phyloP scores from a whole-genome alignment of 2,797 vertebrate genomes.

The Tokudaia tokunoshimensis region DNA sequence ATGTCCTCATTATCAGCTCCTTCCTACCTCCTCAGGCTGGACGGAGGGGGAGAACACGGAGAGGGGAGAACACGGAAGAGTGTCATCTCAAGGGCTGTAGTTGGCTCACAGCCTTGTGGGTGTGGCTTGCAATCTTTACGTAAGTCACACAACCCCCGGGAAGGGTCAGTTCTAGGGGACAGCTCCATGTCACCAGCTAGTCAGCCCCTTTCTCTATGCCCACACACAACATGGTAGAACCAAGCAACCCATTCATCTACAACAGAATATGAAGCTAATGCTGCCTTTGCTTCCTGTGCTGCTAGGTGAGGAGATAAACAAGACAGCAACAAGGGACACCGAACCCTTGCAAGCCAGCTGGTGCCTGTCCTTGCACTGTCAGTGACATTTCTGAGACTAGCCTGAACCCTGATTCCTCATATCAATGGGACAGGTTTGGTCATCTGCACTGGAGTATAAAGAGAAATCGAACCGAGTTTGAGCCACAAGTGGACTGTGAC shows the following conservation, averaged over 20 bases:
- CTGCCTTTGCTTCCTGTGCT: slow-evolving; percentile 53
- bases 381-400: not conserved
- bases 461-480: slow-evolving; percentile 63
- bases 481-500: slow-evolving; percentile 57
- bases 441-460: slow-evolving; percentile 36
- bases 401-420: not conserved
- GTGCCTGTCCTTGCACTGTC: slow-evolving; percentile 10
- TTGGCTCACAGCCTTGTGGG: slow-evolving; percentile 42
- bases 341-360: not conserved
- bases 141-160: slow-evolving; percentile 84
- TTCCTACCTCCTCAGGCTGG: not conserved
- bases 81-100: slow-evolving; percentile 58
- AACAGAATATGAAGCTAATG: not conserved
- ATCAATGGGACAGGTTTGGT: not conserved
- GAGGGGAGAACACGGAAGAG: not conserved
- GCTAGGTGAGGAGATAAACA: not conserved
- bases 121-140: slow-evolving; percentile 82
- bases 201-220: slow-evolving; percentile 74
- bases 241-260: slow-evolving; percentile 65
- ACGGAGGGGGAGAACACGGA: not conserved
- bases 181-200: slow-evolving; percentile 75
- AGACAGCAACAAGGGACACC: not conserved
- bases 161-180: slow-evolving; percentile 79
- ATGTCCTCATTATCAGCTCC: not conserved
- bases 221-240: slow-evolving; percentile 71